Conservation (phyloP, 2,113 vertebrate genomes). For the Scopus umbretta region DNA sequence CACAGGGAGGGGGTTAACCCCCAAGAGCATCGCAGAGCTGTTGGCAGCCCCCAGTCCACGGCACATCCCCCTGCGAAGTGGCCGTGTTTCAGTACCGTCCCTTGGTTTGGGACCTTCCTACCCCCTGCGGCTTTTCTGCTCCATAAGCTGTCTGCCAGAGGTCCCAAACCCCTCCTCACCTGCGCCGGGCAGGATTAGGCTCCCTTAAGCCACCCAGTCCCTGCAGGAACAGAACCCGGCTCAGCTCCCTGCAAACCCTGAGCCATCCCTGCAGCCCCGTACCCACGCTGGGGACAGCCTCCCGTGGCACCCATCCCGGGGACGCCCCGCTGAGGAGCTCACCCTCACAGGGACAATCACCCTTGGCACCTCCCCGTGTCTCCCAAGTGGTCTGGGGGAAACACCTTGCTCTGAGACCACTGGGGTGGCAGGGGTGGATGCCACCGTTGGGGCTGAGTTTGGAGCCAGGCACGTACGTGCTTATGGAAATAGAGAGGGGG, state of each 20-base stretch:
- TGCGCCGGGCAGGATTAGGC: accelerated
- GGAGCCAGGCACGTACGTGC: accelerated
- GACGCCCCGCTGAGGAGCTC: accelerated
- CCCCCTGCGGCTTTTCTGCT: accelerated
- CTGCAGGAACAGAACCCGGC: background rate
- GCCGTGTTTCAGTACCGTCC: accelerated
- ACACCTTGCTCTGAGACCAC: accelerated
- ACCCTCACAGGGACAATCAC: accelerated
- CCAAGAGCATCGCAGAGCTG: accelerated
- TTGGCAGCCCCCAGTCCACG: accelerated
- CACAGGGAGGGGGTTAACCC: background rate
- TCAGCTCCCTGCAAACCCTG: background rate
- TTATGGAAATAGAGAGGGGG: background rate
- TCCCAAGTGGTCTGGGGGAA: no score
- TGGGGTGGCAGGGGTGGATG: background rate
- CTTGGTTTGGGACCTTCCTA: background rate
- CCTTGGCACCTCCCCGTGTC: accelerated
- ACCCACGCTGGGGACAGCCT: background rate
- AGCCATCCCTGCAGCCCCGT: background rate
- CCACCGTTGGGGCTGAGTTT: background rate
- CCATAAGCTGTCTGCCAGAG: accelerated
- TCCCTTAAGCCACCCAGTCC: background rate
- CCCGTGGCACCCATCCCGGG: accelerated
- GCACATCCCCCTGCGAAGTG: background rate
- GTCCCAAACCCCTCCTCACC: background rate